These are phyloP conservation scores for Anneissia japonica DNA, from an alignment of 35 echinoderm and acorn worm genomes.

Conservation along the genomic window DNA sequence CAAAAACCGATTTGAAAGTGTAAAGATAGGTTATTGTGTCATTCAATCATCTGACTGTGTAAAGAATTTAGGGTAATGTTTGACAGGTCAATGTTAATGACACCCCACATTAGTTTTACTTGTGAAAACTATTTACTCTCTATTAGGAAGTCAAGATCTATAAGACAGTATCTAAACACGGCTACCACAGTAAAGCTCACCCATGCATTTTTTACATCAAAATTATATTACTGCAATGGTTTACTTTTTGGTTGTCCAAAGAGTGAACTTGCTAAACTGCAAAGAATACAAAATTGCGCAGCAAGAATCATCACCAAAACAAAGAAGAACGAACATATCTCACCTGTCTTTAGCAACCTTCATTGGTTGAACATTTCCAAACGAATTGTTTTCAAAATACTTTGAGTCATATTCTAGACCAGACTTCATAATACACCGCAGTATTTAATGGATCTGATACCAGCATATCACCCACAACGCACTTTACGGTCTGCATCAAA, in stretches of 20 bases:
- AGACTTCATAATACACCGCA: too few species aligned
- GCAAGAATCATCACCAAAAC: slow-evolving; percentile 1
- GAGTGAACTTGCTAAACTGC: slow-evolving; percentile 4
- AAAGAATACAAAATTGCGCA: slow-evolving; percentile 18
- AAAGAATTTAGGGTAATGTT: slow-evolving; percentile 16
- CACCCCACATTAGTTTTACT: slow-evolving; percentile 2
- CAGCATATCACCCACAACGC: too few species aligned
- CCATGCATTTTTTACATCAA: slow-evolving; percentile 40
- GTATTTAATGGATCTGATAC: too few species aligned
- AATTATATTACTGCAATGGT: slow-evolving; percentile 38
- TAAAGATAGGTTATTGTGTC: neutral
- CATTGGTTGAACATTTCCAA: neutral
- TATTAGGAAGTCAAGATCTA: slow-evolving; percentile 4
- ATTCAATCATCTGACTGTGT: slow-evolving; percentile 2
- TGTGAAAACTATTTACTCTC: neutral
- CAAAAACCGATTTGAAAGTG: neutral
- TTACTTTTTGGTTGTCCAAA: slow-evolving; percentile 11
- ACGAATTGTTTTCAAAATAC: slow-evolving; percentile 7
- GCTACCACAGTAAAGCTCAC: slow-evolving; percentile 9
- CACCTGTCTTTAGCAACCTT: neutral
- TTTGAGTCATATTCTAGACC: too few species aligned
- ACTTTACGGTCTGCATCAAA: too few species aligned
- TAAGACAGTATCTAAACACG: slow-evolving; percentile 7
- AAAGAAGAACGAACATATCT: neutral
- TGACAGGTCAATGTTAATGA: slow-evolving; percentile 1